These are phyloP conservation scores for Dilophus febrilis DNA, from an alignment of 2,888 invertebrate genomes.

Conservation along the genomic window DNA sequence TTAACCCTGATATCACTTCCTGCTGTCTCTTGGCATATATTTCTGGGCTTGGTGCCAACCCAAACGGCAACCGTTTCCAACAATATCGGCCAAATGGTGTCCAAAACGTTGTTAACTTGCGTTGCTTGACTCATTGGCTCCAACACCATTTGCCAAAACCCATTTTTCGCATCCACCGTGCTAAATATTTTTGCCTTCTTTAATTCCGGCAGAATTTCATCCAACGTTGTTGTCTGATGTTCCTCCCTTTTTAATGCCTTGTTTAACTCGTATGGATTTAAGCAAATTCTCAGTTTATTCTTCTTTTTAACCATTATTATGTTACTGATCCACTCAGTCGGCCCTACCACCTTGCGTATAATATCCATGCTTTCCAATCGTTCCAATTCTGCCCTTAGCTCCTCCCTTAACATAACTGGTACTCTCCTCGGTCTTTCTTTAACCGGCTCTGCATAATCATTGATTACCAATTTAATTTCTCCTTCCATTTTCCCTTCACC, in stretches of 20 bases:
- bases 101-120: constrained; percentile 3
- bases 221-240: constrained; percentile 7
- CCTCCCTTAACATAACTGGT: neutral
- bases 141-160: constrained; percentile 10
- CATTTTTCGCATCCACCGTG: constrained; percentile 7
- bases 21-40: constrained; percentile 9
- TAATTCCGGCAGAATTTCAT: constrained; percentile 6
- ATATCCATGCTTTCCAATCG: neutral
- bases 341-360: constrained; percentile 3
- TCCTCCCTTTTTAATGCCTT: constrained; percentile 4
- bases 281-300: constrained; percentile 6
- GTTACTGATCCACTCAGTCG: constrained; percentile 7
- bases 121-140: neutral
- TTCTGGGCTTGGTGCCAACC: constrained; percentile 10
- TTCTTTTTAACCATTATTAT: constrained; percentile 5
- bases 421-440: neutral
- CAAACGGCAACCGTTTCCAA: constrained; percentile 8
- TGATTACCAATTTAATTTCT: constrained; percentile 6
- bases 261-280: constrained; percentile 5
- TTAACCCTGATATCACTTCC: constrained; percentile 6
- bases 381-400: neutral
- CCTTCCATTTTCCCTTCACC: constrained; percentile 4
- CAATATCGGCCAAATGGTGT: constrained; percentile 5
- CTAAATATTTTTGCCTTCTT: constrained; percentile 5
- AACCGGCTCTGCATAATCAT: neutral